phyloP scores from a whole-genome alignment of 2,113 vertebrate genomes.

The Centropristis striata region DNA sequence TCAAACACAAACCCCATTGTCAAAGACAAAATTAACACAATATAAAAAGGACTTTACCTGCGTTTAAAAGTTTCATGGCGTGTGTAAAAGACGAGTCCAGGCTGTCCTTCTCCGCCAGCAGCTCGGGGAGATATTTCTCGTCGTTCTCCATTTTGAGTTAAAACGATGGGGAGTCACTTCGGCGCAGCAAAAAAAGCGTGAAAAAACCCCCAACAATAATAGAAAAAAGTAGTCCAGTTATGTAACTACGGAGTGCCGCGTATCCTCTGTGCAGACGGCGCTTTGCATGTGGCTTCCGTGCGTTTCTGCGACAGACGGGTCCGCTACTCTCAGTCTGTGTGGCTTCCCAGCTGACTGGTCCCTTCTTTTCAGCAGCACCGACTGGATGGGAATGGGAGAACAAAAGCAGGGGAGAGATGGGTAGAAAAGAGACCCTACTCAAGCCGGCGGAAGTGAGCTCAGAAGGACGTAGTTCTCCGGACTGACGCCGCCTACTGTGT shows the following conservation, averaged over 20 bases:
- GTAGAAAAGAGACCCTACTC: constrained; percentile 39
- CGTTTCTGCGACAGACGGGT: constrained; percentile 35
- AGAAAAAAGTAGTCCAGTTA: constrained; percentile 76
- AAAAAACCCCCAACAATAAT: constrained; percentile 53
- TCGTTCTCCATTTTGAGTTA: constrained; percentile 92
- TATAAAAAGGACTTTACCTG: constrained; percentile 86
- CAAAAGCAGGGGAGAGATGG: constrained; percentile 67
- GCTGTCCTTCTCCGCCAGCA: constrained; percentile 94
- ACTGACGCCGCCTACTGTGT: constrained; percentile 72
- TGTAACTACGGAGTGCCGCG: constrained; percentile 58
- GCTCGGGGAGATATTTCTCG: constrained; percentile 92
- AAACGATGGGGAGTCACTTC: constrained; percentile 42
- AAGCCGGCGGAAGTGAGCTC: constrained; percentile 80
- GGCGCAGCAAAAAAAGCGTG: constrained; percentile 38
- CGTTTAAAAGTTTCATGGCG: constrained; percentile 93
- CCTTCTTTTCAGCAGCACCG: constrained; percentile 28
- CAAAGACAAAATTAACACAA: neutral
- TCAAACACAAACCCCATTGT: neutral
- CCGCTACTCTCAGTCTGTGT: constrained; percentile 37
- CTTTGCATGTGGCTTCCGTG: constrained; percentile 63
- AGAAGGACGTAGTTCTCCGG: constrained; percentile 57
- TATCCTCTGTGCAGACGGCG: constrained; percentile 54
- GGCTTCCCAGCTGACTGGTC: neutral
- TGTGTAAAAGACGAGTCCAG: constrained; percentile 94
- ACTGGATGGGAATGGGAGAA: constrained; percentile 79